Conservation (phyloP, 2,888 invertebrate genomes). For the Acronicta leporina region DNA sequence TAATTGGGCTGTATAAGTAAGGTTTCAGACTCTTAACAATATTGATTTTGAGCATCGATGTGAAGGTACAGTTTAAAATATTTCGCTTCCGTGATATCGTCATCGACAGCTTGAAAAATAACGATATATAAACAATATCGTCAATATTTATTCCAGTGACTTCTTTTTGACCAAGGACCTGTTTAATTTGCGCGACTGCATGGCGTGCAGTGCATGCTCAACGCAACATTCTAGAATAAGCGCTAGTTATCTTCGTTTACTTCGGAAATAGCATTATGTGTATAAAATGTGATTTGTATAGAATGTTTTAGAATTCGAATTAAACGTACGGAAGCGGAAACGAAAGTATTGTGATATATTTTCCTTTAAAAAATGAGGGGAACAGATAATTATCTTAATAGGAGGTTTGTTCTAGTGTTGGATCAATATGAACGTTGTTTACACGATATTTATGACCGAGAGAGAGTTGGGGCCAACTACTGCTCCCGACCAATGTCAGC, state of each 20-base stretch:
- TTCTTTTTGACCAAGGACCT: neutral
- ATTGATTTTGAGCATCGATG: neutral
- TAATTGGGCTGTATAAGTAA: too few species aligned
- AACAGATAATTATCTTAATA: conserved; percentile 10
- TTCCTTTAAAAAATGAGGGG: too few species aligned
- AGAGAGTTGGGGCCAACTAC: conserved; percentile 6
- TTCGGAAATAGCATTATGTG: conserved; percentile 17
- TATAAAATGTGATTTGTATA: too few species aligned
- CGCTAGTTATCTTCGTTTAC: conserved; percentile 21
- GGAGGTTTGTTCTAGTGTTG: conserved; percentile 4
- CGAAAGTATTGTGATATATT: too few species aligned
- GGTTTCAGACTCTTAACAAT: too few species aligned
- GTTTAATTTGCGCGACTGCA: neutral
- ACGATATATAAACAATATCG: neutral
- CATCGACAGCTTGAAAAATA: neutral
- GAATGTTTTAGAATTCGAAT: too few species aligned
- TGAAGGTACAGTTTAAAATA: too few species aligned
- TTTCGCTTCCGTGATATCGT: too few species aligned
- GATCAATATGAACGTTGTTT: conserved; percentile 22
- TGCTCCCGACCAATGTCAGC: conserved; percentile 24
- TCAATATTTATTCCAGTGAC: neutral
- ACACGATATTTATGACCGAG: conserved; percentile 8
- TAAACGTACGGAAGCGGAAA: too few species aligned
- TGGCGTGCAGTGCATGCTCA: neutral
- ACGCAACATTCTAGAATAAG: conserved; percentile 1